Percentiles rank a stretch among this genome's conserved stretches.
These are phyloP conservation scores for Polyploca ridens DNA, from an alignment of 2,888 invertebrate genomes.

Conservation along the genomic window DNA sequence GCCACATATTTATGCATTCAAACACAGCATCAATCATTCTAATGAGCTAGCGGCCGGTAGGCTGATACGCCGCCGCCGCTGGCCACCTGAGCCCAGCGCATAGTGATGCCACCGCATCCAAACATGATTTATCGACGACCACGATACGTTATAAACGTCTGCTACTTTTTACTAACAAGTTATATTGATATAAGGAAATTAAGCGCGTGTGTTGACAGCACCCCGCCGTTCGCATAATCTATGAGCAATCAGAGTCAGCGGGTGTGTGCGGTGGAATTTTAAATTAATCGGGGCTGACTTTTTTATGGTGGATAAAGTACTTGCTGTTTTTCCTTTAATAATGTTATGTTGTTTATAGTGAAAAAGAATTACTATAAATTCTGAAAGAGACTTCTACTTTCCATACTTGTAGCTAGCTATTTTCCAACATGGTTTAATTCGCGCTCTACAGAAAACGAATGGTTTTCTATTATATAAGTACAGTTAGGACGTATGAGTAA, in stretches of 20 bases:
- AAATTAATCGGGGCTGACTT: slow-evolving; percentile 11
- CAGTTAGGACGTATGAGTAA: too few species aligned
- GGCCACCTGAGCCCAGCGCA: slow-evolving; percentile 53
- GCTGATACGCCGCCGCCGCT: slow-evolving; percentile 47
- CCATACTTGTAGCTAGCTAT: not conserved
- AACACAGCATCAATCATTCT: slow-evolving; percentile 81
- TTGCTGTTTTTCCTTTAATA: not conserved
- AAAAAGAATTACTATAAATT: not conserved
- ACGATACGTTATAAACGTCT: slow-evolving; percentile 9
- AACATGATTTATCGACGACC: slow-evolving; percentile 45
- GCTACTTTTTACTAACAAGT: slow-evolving; percentile 13
- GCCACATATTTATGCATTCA: slow-evolving; percentile 76
- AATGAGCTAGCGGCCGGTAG: slow-evolving; percentile 70
- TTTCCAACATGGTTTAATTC: not conserved
- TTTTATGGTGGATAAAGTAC: not conserved
- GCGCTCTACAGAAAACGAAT: not conserved
- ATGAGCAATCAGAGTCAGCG: slow-evolving; percentile 7
- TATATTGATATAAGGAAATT: slow-evolving; percentile 14
- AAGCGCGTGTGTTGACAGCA: slow-evolving; percentile 13
- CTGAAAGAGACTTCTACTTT: not conserved
- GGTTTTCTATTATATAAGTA: not conserved
- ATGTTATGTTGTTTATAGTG: not conserved
- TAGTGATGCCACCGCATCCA: slow-evolving; percentile 53
- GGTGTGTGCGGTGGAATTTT: slow-evolving; percentile 7
- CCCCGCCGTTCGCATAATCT: slow-evolving; percentile 15